phyloP scores from a whole-genome alignment of 2,888 invertebrate genomes.

The Yponomeuta evonymella region DNA sequence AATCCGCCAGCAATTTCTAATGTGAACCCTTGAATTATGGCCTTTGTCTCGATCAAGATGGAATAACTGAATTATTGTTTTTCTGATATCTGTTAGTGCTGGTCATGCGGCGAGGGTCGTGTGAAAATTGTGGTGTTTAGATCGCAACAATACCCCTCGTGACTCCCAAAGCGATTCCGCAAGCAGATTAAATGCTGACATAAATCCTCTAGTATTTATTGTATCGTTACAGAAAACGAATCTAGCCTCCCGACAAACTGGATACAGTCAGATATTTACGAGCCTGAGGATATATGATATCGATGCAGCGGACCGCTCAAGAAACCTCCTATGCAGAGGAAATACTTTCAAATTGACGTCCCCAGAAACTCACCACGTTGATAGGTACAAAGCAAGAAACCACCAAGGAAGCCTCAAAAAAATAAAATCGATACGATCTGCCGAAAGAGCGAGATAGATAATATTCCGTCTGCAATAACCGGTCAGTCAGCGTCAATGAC shows the following conservation, averaged over 20 bases:
- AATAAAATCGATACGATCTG: neutral
- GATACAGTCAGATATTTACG: conserved; percentile 6
- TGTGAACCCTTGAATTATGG: conserved; percentile 10
- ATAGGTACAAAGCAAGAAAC: neutral
- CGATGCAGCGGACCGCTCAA: neutral
- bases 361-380: neutral
- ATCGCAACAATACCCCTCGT: conserved; percentile 58
- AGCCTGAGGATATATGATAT: neutral
- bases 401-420: neutral
- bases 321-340: neutral
- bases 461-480: neutral
- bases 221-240: conserved; percentile 45
- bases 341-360: neutral
- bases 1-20: neutral
- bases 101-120: conserved; percentile 52
- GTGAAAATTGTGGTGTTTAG: conserved; percentile 57
- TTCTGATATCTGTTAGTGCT: conserved; percentile 44
- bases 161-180: conserved; percentile 60
- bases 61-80: conserved; percentile 50
- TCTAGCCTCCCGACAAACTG: conserved; percentile 18
- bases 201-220: conserved; percentile 68
- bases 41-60: conserved; percentile 40
- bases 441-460: neutral
- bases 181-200: conserved; percentile 65
- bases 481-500: neutral